Evolutionary conservation across 2,113 vertebrate species (phyloP).

Genomic region (Myocastor coypus): DNA sequence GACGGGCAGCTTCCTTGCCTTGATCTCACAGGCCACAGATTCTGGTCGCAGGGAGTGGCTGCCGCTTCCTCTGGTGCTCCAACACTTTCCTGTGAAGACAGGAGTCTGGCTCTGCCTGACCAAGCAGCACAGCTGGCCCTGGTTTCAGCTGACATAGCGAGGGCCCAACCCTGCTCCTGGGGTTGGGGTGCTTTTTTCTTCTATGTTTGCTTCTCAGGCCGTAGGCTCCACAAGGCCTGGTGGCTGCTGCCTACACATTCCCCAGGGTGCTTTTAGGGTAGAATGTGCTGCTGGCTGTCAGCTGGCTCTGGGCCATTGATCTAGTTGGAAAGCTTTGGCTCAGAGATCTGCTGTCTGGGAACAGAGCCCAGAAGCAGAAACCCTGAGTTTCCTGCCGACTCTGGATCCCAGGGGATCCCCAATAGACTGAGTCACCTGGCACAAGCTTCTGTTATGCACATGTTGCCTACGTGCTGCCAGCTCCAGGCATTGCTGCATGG

Average conservation of each 20-base stretch:
- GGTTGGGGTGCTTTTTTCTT: not conserved
- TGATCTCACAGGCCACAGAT: not conserved
- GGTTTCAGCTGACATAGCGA: not conserved
- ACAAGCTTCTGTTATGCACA: not conserved
- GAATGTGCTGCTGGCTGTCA: not conserved
- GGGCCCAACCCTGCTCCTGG: not conserved
- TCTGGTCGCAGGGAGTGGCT: not conserved
- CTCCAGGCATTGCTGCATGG: not conserved
- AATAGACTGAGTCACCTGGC: constrained; percentile 42
- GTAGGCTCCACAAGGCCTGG: not conserved
- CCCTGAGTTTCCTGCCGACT: not conserved
- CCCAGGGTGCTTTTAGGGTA: not conserved
- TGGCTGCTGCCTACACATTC: not conserved
- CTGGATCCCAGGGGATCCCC: not conserved
- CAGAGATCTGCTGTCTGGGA: constrained; percentile 47
- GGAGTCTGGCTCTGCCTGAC: not conserved
- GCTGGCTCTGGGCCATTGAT: not conserved
- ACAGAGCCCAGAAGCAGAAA: constrained; percentile 36
- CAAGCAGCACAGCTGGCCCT: not conserved
- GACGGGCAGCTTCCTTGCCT: not conserved
- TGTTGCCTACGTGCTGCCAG: not conserved
- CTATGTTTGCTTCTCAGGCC: not conserved
- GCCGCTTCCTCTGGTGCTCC: not conserved
- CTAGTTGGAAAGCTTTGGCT: not conserved
- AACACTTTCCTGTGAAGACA: not conserved